These are phyloP conservation scores for Anguilla megastoma DNA, from an alignment of 2,797 vertebrate genomes.

Conservation along the genomic window DNA sequence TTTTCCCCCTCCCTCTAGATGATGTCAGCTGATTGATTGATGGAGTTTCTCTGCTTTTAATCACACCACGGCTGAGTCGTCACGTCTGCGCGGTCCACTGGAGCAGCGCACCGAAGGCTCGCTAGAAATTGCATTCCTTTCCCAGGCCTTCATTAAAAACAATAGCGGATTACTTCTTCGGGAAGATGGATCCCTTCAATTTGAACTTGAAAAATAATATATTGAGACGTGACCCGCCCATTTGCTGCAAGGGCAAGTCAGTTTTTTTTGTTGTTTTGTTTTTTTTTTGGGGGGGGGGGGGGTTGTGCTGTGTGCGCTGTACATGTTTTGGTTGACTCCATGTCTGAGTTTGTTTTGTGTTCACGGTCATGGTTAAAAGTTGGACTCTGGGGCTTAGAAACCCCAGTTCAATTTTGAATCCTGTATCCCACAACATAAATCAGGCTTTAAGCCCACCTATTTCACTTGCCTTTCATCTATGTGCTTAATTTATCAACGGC, in stretches of 20 bases:
- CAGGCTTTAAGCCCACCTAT: background rate
- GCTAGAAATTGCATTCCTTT: conserved; percentile 1
- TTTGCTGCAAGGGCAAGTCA: background rate
- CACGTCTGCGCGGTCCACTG: background rate
- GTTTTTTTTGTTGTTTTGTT: background rate
- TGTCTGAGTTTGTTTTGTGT: background rate
- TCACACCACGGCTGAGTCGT: background rate
- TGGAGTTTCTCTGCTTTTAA: background rate
- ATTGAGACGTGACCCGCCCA: background rate
- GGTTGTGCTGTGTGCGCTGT: background rate
- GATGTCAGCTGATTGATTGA: conserved; percentile 24
- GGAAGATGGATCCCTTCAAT: conserved; percentile 21
- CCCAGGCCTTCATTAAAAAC: background rate
- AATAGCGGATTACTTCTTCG: background rate
- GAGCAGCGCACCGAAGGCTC: background rate
- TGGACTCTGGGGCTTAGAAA: background rate
- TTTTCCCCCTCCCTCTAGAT: background rate
- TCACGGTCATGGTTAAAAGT: background rate
- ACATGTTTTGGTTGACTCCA: background rate
- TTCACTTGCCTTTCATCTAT: background rate
- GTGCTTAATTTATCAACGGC: background rate
- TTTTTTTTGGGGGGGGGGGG: background rate
- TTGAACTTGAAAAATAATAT: conserved; percentile 13
- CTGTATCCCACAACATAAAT: background rate
- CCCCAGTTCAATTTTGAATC: background rate